Conservation (phyloP, 2,888 invertebrate genomes). For the Netelia fuscicornis region DNA sequence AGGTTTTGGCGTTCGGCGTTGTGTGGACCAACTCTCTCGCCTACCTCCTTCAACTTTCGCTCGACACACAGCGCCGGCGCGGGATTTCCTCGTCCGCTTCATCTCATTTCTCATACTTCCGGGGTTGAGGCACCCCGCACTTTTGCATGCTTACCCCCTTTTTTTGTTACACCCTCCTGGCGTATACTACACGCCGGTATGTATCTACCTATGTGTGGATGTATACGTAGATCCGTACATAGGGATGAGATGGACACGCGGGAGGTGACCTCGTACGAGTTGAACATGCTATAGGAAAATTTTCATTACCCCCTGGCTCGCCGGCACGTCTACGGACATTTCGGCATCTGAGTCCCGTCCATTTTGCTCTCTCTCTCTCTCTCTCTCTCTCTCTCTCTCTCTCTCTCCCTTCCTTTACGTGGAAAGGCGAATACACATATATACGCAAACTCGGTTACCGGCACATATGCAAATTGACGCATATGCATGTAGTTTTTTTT, state of each 20-base stretch:
- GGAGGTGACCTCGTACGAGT: slow-evolving; percentile 57
- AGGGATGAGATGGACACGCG: slow-evolving; percentile 47
- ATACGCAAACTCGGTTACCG: no score
- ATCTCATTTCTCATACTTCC: slow-evolving; percentile 59
- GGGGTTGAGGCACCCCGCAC: slow-evolving; percentile 26
- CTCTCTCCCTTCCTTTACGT: not conserved
- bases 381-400: not conserved
- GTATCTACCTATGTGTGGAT: not conserved
- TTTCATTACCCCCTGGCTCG: slow-evolving; percentile 60
- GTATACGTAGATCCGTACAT: slow-evolving; percentile 3
- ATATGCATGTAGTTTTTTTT: no score
- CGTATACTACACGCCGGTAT: not conserved
- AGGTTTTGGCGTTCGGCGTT: slow-evolving; percentile 40
- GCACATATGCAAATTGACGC: no score
- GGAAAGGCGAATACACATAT: not conserved
- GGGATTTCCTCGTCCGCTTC: slow-evolving; percentile 26
- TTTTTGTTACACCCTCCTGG: slow-evolving; percentile 18
- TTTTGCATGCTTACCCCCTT: slow-evolving; percentile 36
- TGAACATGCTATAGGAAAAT: slow-evolving; percentile 62
- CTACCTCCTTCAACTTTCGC: not conserved
- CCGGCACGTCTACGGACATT: slow-evolving; percentile 43
- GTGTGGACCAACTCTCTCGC: slow-evolving; percentile 10
- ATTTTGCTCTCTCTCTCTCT: slow-evolving; percentile 8
- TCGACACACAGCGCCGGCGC: not conserved
- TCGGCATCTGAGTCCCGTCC: slow-evolving; percentile 25